Evolutionary conservation across 2,888 invertebrate genomes (phyloP), one percentile per base, ranked within the genome.

Genomic region (Odontomyia ornata): DNA sequence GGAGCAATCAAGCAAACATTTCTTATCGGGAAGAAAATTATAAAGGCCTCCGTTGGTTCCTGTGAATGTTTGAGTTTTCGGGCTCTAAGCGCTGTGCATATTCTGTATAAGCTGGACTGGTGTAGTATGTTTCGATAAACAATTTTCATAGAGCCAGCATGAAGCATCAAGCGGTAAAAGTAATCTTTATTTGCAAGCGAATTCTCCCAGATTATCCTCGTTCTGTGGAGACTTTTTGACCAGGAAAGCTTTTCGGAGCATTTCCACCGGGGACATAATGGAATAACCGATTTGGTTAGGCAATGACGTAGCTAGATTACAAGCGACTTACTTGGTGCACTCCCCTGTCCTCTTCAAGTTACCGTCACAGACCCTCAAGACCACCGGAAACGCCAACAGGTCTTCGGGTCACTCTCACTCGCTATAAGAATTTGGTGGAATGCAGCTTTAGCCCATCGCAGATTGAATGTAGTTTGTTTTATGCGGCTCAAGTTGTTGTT

Each of bases 381-480:
- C 9, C 64, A 64, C 13, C 46, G 75, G 36, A 30, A 60, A 71
- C 7, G 21, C 9, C 25, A 60, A 43, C 30, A 36, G 75, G 62
- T 75, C 75, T 75, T 75, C 75, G 60, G 60, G 46, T 43, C 67
- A 30, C 52, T 15, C 28, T 56, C 56, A 28, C 11, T 65, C 18
- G 18, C 43, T 13, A 30, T 28, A n/a, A n/a, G n/a, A 75, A 65
- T 69, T 76, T 69, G 57, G 76, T 86, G 86, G 86, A 86, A 86
- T 86, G 86, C 85, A 86, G 83, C 85, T 85, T 84, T 82, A 82
- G 82, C 83, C 83, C 81, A 82, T 82, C 83, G 82, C 83, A 84
- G 82, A n/a, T n/a, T n/a, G n/a, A n/a, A n/a, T n/a, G n/a, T n/a
- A n/a, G n/a, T n/a, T n/a, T n/a, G n/a, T n/a, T n/a, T n/a, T n/a